Evolutionary conservation across 2,113 vertebrate species (phyloP).

Genomic region (Melanerpes aurifrons): DNA sequence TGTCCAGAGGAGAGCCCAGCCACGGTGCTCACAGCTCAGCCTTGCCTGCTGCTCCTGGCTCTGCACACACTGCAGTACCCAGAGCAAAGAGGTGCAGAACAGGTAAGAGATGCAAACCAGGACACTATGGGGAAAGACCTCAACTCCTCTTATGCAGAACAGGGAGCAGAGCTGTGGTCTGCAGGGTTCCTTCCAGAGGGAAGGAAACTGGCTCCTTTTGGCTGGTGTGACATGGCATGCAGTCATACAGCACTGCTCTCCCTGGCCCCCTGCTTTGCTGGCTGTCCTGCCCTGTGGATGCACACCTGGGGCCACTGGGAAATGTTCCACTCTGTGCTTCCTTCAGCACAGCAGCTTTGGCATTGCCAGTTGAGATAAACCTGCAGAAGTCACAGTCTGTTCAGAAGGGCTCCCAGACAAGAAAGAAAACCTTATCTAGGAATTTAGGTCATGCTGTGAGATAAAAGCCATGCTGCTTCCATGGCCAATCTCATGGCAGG

Average conservation of each 20-base stretch:
- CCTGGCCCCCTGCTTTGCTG: neutral
- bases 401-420: neutral
- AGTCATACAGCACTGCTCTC: neutral
- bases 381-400: neutral
- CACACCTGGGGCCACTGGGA: neutral
- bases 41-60: neutral
- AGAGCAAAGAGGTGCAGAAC: neutral
- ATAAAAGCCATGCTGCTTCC: neutral
- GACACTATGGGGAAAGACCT: neutral
- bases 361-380: neutral
- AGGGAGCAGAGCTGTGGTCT: neutral
- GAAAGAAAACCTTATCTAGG: neutral
- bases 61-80: neutral
- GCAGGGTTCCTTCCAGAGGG: neutral
- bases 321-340: neutral
- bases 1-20: neutral
- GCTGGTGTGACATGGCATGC: fast-evolving
- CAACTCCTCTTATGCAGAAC: neutral
- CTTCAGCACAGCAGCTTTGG: neutral
- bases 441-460: slow-evolving; percentile 24
- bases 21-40: neutral
- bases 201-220: fast-evolving
- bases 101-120: neutral
- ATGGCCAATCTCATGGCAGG: neutral
- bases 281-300: fast-evolving